phyloP scores from a whole-genome alignment of 2,113 vertebrate species.

The Mandrillus leucophaeus region DNA sequence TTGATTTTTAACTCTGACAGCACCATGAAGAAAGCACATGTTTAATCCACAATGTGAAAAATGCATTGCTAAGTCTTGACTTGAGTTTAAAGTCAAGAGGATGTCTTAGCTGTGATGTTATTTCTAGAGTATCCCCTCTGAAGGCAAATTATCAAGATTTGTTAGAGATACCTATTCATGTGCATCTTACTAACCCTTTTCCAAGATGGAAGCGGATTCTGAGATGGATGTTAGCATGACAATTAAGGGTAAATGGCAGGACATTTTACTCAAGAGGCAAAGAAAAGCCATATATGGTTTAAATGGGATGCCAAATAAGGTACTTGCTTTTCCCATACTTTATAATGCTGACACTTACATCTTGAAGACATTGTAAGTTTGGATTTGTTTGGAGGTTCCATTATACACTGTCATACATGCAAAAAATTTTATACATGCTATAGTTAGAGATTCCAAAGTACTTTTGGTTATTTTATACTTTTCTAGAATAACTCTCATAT shows the following conservation, averaged over 20 bases:
- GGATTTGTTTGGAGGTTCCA: constrained; percentile 22
- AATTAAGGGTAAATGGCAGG: not conserved
- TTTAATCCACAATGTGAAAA: not conserved
- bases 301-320: not conserved
- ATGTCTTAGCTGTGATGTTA: not conserved
- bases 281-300: not conserved
- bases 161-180: not conserved
- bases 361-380: not conserved
- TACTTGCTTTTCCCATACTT: not conserved
- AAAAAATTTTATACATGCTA: not conserved
- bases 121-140: not conserved
- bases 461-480: constrained; percentile 76
- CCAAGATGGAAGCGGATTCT: not conserved
- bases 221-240: not conserved
- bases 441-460: constrained; percentile 60
- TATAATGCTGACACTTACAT: not conserved
- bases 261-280: not conserved
- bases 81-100: not conserved
- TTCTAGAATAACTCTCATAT: constrained; percentile 74
- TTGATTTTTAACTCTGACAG: not conserved
- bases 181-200: not conserved
- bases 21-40: not conserved
- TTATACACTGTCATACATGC: not conserved
- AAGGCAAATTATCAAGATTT: constrained; percentile 21
- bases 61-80: not conserved